A percentile compares a stretch with the other conserved stretches of the same genome.
Conservation (phyloP, 2,113 vertebrate genomes). For the Pelecanus crispus region DNA sequence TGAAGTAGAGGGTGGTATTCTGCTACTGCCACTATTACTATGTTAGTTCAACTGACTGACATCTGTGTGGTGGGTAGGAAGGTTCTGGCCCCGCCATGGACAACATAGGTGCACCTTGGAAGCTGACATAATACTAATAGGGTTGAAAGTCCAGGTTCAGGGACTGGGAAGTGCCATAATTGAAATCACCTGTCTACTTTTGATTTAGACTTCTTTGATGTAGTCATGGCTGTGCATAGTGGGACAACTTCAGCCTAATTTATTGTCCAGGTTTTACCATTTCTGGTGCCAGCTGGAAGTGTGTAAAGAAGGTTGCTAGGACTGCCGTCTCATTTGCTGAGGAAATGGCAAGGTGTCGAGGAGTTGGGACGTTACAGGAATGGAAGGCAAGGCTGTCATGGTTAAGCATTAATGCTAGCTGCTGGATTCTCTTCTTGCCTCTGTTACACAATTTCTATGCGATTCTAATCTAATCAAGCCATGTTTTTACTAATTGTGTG, state of each 20-base stretch:
- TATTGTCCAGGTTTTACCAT: not conserved
- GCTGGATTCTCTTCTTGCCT: not conserved
- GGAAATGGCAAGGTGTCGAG: not conserved
- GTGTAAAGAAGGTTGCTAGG: not conserved
- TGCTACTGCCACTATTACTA: not conserved
- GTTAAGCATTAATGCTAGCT: not conserved
- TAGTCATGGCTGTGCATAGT: not conserved
- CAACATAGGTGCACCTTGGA: not conserved
- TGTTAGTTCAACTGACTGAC: not conserved
- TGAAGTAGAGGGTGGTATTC: not conserved
- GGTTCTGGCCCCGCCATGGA: not conserved
- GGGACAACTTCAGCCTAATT: not conserved
- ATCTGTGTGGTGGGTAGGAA: not conserved
- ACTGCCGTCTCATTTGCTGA: not conserved
- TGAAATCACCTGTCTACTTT: not conserved
- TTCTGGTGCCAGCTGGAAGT: not conserved
- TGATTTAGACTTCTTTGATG: not conserved
- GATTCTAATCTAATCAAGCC: constrained; percentile 5
- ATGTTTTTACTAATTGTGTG: not conserved
- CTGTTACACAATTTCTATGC: not conserved
- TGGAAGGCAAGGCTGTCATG: not conserved
- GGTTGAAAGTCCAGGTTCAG: not conserved
- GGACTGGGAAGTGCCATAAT: not conserved
- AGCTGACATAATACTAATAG: not conserved
- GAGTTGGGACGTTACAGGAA: rapidly evolving